These are phyloP conservation scores for Venustaconcha ellipsiformis DNA, from an alignment of 1,140 invertebrate species.

Conservation along the genomic window DNA sequence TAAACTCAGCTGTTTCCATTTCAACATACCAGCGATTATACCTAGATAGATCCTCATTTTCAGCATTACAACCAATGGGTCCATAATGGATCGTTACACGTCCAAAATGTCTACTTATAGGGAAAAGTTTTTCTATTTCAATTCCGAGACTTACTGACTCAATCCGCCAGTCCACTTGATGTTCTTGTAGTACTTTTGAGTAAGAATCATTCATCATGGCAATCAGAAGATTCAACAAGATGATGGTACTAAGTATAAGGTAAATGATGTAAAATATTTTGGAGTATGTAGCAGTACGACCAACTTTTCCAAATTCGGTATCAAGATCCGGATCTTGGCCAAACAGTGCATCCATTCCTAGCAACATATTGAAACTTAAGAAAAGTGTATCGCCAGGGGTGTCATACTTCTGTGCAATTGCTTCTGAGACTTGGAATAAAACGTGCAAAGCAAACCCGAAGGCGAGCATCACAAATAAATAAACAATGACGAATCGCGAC, in stretches of 20 bases:
- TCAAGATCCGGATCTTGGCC: constrained; percentile 33
- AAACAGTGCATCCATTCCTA: constrained; percentile 58
- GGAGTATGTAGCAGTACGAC: constrained; percentile 26
- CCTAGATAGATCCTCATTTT: too few species aligned
- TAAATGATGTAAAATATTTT: constrained; percentile 58
- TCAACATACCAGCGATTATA: too few species aligned
- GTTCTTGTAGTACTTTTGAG: constrained; percentile 38
- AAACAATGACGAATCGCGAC: constrained; percentile 58
- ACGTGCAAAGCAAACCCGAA: constrained; percentile 59
- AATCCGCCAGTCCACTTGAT: constrained; percentile 52
- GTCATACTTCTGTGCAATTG: constrained; percentile 31
- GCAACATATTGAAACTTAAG: constrained; percentile 56
- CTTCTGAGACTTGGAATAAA: constrained; percentile 46
- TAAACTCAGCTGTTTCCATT: too few species aligned
- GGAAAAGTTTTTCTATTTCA: constrained; percentile 50
- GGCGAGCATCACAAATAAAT: constrained; percentile 57
- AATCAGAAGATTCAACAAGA: constrained; percentile 62
- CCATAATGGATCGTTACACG: background rate
- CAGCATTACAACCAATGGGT: too few species aligned
- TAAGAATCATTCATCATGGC: constrained; percentile 68
- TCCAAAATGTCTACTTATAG: constrained; percentile 17
- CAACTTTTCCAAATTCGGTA: constrained; percentile 35
- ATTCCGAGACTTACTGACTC: constrained; percentile 57
- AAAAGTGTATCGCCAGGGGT: constrained; percentile 48
- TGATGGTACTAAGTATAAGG: constrained; percentile 55